phyloP scores from a whole-genome alignment of 1,140 invertebrate genomes.

The Neodiprion virginianus region DNA sequence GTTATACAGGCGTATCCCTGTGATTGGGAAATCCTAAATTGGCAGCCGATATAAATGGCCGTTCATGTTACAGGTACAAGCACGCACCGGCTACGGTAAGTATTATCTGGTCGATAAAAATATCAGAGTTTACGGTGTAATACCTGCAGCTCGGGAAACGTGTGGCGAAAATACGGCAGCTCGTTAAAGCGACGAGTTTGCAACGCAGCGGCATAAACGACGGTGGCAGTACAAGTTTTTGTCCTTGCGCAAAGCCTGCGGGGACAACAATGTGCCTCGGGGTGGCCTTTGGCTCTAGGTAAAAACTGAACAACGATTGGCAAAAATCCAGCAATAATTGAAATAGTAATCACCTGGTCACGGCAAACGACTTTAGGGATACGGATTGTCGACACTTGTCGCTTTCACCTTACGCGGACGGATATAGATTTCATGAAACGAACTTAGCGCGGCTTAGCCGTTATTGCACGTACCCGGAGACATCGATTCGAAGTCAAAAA shows the following conservation, averaged over 20 bases:
- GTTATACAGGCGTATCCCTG: not conserved
- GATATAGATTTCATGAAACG: not conserved
- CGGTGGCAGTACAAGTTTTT: not conserved
- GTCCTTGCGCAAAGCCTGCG: not conserved
- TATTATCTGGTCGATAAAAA: not conserved
- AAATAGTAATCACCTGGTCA: conserved; percentile 6
- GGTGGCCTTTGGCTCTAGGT: not conserved
- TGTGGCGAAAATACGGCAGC: not conserved
- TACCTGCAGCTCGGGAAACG: not conserved
- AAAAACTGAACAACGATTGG: not conserved
- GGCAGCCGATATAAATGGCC: too few relatives aligned
- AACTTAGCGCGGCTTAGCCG: not conserved
- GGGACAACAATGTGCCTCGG: not conserved
- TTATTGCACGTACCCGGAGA: not conserved
- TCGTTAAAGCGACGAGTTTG: not conserved
- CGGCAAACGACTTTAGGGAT: not conserved
- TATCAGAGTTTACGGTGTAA: not conserved
- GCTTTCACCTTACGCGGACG: not conserved
- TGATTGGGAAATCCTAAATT: too few relatives aligned
- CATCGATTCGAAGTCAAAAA: too few relatives aligned
- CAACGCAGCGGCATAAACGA: not conserved
- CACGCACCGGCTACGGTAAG: too few relatives aligned
- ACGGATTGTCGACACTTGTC: conserved; percentile 3
- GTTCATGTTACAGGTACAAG: too few relatives aligned
- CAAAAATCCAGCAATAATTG: conserved; percentile 1